A percentile compares a stretch with the other conserved stretches of the same genome.
Evolutionary conservation across 2,113 vertebrate species (phyloP).

Genomic region (Xenopus tropicalis): DNA sequence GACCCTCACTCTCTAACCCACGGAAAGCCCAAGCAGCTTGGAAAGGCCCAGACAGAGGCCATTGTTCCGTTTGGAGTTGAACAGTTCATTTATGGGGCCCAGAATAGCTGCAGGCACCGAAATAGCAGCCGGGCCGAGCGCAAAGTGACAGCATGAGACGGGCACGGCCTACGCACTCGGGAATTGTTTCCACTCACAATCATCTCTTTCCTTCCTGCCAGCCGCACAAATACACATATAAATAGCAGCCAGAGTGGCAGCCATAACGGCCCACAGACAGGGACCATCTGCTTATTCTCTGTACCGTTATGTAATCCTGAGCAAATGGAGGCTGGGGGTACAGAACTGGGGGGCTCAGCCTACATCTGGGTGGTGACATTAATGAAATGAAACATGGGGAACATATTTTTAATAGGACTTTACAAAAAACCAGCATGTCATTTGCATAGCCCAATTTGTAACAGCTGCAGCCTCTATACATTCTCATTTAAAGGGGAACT

Average conservation of each 20-base stretch:
- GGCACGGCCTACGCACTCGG: not conserved
- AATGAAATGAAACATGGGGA: no score
- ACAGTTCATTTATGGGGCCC: not conserved
- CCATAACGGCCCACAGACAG: not conserved
- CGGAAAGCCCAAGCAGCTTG: not conserved
- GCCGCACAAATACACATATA: conserved; percentile 5
- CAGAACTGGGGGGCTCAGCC: no score
- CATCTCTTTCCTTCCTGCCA: conserved; percentile 12
- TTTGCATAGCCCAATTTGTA: no score
- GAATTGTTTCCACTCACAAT: conserved; percentile 25
- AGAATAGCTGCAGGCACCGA: not conserved
- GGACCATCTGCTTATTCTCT: no score
- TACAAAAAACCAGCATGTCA: no score
- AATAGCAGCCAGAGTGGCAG: not conserved
- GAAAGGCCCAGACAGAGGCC: not conserved
- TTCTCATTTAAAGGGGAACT: no score
- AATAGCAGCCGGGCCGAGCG: not conserved
- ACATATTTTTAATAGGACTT: no score
- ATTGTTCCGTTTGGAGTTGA: not conserved
- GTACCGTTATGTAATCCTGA: no score
- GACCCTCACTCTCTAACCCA: not conserved
- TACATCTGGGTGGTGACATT: no score
- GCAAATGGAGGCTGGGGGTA: no score
- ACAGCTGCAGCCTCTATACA: no score
- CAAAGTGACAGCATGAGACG: not conserved